Evolutionary conservation across 2,797 vertebrate species (phyloP).

Genomic region (Microctenopoma stevenorrisi): DNA sequence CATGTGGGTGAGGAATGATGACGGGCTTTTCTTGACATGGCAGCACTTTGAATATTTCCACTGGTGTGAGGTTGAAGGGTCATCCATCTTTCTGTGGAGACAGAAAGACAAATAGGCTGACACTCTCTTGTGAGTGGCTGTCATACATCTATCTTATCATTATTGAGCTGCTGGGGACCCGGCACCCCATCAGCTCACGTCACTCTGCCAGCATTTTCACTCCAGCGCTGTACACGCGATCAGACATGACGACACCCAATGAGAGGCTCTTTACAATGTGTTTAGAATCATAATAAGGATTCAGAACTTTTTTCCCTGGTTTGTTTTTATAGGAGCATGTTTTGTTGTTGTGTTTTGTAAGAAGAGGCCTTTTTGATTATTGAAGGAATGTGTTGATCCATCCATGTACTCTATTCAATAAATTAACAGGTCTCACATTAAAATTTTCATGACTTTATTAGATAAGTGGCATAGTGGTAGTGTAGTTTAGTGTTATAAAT

Average conservation of each 20-base stretch:
- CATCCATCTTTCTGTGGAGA: slow-evolving; percentile 81
- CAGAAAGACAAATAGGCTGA: slow-evolving; percentile 84
- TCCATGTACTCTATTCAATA: no score
- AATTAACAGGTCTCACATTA: background rate
- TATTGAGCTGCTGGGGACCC: slow-evolving; percentile 73
- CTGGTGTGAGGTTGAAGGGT: slow-evolving; percentile 67
- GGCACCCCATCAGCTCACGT: slow-evolving; percentile 69
- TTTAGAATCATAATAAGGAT: slow-evolving; percentile 43
- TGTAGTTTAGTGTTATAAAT: no score
- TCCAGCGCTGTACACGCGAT: slow-evolving; percentile 37
- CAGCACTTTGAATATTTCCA: slow-evolving; percentile 72
- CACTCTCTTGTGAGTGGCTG: slow-evolving; percentile 80
- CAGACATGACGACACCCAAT: slow-evolving; percentile 42
- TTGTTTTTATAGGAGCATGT: slow-evolving; percentile 1
- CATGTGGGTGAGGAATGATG: slow-evolving; percentile 64
- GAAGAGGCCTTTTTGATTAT: background rate
- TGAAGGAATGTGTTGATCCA: background rate
- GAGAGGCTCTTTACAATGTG: slow-evolving; percentile 48
- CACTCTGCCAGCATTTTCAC: slow-evolving; percentile 56
- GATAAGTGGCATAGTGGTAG: background rate
- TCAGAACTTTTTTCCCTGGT: slow-evolving; percentile 15
- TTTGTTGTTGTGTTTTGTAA: background rate
- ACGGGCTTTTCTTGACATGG: slow-evolving; percentile 56
- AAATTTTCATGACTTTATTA: background rate
- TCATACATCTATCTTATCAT: slow-evolving; percentile 81